Percentiles rank a stretch among this genome's conserved stretches.
These are phyloP conservation scores for Montipora foliosa DNA, from an alignment of 64 coral and sea anemone genomes.

Conservation along the genomic window DNA sequence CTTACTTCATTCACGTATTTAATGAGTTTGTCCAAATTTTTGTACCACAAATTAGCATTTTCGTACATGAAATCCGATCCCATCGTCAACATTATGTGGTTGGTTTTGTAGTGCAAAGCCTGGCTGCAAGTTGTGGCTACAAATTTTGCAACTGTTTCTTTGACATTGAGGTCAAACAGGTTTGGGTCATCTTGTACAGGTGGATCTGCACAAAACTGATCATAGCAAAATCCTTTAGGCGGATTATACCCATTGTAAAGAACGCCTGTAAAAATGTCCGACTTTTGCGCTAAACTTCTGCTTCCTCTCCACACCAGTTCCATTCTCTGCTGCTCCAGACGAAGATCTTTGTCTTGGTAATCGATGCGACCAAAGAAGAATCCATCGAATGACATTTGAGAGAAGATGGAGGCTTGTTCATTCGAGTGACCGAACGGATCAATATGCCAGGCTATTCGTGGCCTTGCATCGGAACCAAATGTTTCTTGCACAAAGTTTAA, in stretches of 20 bases:
- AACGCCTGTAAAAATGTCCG: slow-evolving; percentile 75
- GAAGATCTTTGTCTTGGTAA: slow-evolving; percentile 47
- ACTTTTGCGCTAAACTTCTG: slow-evolving; percentile 56
- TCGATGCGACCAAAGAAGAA: slow-evolving; percentile 78
- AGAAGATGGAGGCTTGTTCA: slow-evolving; percentile 74
- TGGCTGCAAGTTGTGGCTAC: slow-evolving; percentile 25
- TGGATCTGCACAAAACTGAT: slow-evolving; percentile 57
- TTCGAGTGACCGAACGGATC: slow-evolving; percentile 79
- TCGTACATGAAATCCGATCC: slow-evolving; percentile 83
- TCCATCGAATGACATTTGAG: slow-evolving; percentile 81
- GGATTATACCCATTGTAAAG: slow-evolving; percentile 69
- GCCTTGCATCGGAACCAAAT: slow-evolving; percentile 69
- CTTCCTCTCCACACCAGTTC: slow-evolving; percentile 77
- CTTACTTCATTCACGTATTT: slow-evolving; percentile 65
- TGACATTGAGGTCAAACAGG: slow-evolving; percentile 38
- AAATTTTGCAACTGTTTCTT: slow-evolving; percentile 48
- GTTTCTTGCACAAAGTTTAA: slow-evolving; percentile 68
- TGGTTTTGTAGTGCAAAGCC: slow-evolving; percentile 62
- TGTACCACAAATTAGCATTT: slow-evolving; percentile 74
- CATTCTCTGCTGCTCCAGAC: slow-evolving; percentile 60
- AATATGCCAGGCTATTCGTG: slow-evolving; percentile 74
- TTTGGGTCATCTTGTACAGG: slow-evolving; percentile 48
- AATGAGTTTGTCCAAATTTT: slow-evolving; percentile 73
- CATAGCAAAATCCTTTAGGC: slow-evolving; percentile 63
- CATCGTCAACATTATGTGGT: slow-evolving; percentile 67